phyloP scores from a whole-genome alignment of 2,113 vertebrate genomes.

The Rattus norvegicus region DNA sequence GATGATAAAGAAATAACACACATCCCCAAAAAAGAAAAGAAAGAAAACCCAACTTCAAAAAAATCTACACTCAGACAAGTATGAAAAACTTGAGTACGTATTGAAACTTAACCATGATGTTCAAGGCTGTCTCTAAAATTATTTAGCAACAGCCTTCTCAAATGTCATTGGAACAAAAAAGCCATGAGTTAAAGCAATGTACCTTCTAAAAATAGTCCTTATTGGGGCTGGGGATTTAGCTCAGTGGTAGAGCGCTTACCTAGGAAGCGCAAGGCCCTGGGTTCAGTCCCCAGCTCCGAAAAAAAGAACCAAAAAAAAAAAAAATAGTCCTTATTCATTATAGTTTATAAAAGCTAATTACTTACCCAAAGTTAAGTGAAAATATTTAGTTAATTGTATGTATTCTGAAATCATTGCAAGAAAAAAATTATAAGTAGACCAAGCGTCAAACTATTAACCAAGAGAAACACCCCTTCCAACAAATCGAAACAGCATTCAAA shows the following conservation, averaged over 20 bases:
- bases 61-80: conserved; percentile 34
- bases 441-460: neutral
- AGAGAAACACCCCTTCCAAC: neutral
- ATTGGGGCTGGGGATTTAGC: too few species aligned
- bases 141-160: neutral
- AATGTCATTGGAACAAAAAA: neutral
- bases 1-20: neutral
- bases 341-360: conserved; percentile 18
- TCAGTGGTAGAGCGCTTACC: too few species aligned
- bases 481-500: conserved; percentile 4
- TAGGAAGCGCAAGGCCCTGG: too few species aligned
- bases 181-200: neutral
- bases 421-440: conserved; percentile 24
- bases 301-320: too few species aligned
- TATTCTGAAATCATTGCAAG: conserved; percentile 3
- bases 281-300: too few species aligned
- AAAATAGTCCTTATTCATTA: neutral
- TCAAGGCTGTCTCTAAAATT: conserved; percentile 1
- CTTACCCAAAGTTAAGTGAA: conserved; percentile 18
- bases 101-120: neutral
- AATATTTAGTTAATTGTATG: conserved; percentile 14
- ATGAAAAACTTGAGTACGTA: neutral
- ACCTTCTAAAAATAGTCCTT: conserved; percentile 17
- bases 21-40: neutral
- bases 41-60: conserved; percentile 13